Conservation (phyloP, 2,113 vertebrate genomes). For the Apodemus speciosus region DNA sequence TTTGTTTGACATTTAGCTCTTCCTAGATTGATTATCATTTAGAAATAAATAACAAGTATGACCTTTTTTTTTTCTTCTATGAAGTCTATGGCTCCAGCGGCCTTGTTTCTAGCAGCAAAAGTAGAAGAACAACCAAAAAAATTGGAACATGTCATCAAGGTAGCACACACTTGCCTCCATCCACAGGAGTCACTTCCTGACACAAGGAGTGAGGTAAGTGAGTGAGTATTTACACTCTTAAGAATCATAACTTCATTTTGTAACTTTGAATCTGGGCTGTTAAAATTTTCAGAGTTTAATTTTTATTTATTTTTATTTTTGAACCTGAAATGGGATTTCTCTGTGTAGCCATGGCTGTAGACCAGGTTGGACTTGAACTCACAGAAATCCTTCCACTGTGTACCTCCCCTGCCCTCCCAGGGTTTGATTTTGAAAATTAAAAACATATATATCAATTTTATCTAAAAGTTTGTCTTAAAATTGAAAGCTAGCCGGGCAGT, state of each 20-base stretch:
- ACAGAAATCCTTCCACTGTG: neutral
- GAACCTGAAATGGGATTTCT: neutral
- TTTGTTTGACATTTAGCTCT: slow-evolving; percentile 22
- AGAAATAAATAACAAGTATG: slow-evolving; percentile 40
- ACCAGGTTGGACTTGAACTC: neutral
- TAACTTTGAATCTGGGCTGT: neutral
- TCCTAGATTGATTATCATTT: slow-evolving; percentile 1
- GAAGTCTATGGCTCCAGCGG: slow-evolving; percentile 93
- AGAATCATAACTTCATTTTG: slow-evolving; percentile 20
- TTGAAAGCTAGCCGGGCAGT: neutral
- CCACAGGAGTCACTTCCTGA: slow-evolving; percentile 94
- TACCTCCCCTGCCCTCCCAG: too few species aligned
- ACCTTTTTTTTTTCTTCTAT: neutral
- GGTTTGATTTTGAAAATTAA: neutral
- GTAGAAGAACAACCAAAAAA: slow-evolving; percentile 98
- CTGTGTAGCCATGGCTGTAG: neutral
- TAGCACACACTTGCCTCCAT: slow-evolving; percentile 94
- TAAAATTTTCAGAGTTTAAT: neutral
- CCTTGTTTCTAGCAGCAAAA: slow-evolving; percentile 96
- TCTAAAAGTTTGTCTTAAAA: slow-evolving; percentile 47
- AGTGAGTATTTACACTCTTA: neutral
- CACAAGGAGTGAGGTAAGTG: slow-evolving; percentile 92
- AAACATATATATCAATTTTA: neutral
- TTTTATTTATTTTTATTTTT: neutral
- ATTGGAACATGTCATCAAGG: slow-evolving; percentile 97